phyloP scores from a whole-genome alignment of 2,113 vertebrate species.

The Anoplopoma fimbria region DNA sequence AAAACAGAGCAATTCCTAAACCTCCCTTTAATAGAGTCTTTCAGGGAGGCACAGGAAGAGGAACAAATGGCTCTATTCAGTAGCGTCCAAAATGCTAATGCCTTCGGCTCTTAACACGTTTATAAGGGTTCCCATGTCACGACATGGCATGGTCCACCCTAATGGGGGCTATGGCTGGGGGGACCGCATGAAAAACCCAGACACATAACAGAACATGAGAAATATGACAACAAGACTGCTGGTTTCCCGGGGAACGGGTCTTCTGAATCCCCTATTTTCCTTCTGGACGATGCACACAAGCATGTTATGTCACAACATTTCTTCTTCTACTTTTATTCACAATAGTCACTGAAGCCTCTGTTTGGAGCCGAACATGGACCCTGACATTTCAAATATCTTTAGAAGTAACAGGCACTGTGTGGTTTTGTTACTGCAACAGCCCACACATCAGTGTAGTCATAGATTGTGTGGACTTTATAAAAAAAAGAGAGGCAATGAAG shows the following conservation, averaged over 20 bases:
- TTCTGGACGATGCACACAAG: slow-evolving; percentile 28
- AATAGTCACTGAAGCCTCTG: slow-evolving; percentile 22
- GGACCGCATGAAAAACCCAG: slow-evolving; percentile 64
- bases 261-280: slow-evolving; percentile 36
- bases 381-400: slow-evolving; percentile 60
- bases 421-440: slow-evolving; percentile 38
- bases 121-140: slow-evolving; percentile 87
- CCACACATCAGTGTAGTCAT: slow-evolving; percentile 8
- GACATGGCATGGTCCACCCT: slow-evolving; percentile 77
- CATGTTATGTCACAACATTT: slow-evolving; percentile 35
- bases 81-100: slow-evolving; percentile 87
- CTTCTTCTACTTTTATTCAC: slow-evolving; percentile 8
- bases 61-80: slow-evolving; percentile 86
- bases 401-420: slow-evolving; percentile 27
- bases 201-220: slow-evolving; percentile 61
- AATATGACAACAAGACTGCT: slow-evolving; percentile 68
- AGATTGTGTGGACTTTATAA: slow-evolving; percentile 32
- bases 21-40: slow-evolving; percentile 85
- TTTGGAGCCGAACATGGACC: slow-evolving; percentile 5
- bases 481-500: background rate
- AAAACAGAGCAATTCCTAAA: slow-evolving; percentile 84
- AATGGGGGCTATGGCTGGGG: slow-evolving; percentile 61
- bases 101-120: slow-evolving; percentile 85
- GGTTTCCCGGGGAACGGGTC: slow-evolving; percentile 60
- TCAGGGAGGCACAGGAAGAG: slow-evolving; percentile 85